Conservation (phyloP, 2,797 vertebrate species). For the Cuculus canorus region DNA sequence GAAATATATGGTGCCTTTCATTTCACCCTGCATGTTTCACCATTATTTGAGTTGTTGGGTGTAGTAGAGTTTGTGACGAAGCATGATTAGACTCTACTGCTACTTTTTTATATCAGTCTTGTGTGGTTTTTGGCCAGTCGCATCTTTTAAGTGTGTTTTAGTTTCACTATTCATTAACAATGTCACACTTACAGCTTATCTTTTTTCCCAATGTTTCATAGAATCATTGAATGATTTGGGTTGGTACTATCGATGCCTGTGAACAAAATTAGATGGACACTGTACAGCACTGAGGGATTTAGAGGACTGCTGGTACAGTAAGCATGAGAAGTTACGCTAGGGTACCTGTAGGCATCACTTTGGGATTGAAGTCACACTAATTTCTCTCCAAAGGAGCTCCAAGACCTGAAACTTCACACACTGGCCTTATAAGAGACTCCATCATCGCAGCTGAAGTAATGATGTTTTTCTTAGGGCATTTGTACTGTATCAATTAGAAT, state of each 20-base stretch:
- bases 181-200: neutral
- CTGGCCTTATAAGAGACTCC: neutral
- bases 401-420: neutral
- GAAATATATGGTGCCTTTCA: neutral
- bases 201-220: neutral
- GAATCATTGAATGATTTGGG: too few species aligned
- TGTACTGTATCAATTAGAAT: neutral
- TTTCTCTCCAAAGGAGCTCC: neutral
- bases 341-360: neutral
- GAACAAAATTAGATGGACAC: neutral
- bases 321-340: neutral
- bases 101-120: neutral
- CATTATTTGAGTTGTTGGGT: neutral
- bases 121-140: neutral
- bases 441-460: neutral
- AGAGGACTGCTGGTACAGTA: neutral
- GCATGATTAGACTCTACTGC: neutral
- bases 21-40: neutral
- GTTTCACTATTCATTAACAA: neutral
- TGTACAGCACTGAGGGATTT: neutral
- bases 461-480: neutral
- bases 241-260: neutral
- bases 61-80: neutral
- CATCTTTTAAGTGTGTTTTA: neutral
- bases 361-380: neutral